Conservation (phyloP, 2,888 invertebrate genomes). For the Euzophera pinguis region DNA sequence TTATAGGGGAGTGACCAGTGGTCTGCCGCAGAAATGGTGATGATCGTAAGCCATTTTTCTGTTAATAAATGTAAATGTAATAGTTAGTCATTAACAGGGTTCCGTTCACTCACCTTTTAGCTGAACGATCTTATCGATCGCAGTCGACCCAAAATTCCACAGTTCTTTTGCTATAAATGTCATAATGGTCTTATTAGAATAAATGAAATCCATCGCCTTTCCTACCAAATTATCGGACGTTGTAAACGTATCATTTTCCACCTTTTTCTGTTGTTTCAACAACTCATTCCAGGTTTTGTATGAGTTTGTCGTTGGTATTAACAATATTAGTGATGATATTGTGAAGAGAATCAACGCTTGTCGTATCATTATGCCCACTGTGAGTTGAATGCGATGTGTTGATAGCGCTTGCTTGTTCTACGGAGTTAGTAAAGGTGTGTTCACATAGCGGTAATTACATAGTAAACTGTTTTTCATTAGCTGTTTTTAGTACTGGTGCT, state of each 20-base stretch:
- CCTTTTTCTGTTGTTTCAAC: constrained; percentile 35
- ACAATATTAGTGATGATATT: constrained; percentile 28
- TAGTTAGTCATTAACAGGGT: too few relatives aligned
- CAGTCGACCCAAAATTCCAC: constrained; percentile 59
- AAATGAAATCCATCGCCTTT: constrained; percentile 61
- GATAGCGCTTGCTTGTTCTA: constrained; percentile 15
- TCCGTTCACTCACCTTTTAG: constrained; percentile 38
- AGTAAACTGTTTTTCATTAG: too few relatives aligned
- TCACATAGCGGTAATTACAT: not conserved
- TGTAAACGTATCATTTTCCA: constrained; percentile 38
- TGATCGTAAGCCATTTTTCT: too few relatives aligned
- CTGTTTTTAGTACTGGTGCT: too few relatives aligned
- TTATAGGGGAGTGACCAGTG: too few relatives aligned
- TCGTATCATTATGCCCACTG: constrained; percentile 32
- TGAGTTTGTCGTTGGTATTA: constrained; percentile 30
- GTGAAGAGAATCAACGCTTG: constrained; percentile 26
- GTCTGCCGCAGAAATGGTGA: too few relatives aligned
- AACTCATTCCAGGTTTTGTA: constrained; percentile 48
- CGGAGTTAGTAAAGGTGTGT: constrained; percentile 14
- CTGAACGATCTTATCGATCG: constrained; percentile 56
- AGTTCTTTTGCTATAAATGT: constrained; percentile 57
- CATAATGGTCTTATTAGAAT: constrained; percentile 63
- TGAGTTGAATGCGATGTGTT: constrained; percentile 10
- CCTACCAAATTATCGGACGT: constrained; percentile 51
- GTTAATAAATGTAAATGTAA: too few relatives aligned